A percentile compares a stretch with the other conserved stretches of the same genome.
Evolutionary conservation across 2,113 vertebrate species (phyloP).

Genomic region (Camelus bactrianus): DNA sequence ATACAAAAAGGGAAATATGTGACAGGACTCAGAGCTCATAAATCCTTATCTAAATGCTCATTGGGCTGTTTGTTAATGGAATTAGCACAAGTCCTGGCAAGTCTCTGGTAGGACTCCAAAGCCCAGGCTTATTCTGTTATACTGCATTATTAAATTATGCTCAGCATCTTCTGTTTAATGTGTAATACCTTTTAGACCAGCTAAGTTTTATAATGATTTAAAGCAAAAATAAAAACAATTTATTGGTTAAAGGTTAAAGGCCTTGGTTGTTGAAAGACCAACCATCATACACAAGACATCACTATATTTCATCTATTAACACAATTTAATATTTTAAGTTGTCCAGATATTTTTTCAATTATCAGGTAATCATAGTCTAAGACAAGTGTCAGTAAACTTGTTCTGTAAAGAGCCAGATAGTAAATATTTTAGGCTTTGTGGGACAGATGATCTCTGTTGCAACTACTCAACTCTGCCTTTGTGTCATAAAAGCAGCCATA

Average conservation of each 20-base stretch:
- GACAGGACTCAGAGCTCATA: not conserved
- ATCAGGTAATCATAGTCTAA: not conserved
- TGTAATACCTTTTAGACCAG: conserved; percentile 19
- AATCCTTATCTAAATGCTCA: not conserved
- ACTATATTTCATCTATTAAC: not conserved
- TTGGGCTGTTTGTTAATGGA: conserved; percentile 52
- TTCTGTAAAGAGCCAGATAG: not conserved
- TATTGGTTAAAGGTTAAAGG: not conserved
- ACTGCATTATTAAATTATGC: conserved; percentile 41
- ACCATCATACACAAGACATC: not conserved
- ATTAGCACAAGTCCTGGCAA: conserved; percentile 34
- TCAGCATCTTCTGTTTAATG: conserved; percentile 2
- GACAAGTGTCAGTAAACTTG: not conserved
- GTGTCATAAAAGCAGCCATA: not conserved
- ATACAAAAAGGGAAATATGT: not conserved
- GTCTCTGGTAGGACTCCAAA: conserved; percentile 33
- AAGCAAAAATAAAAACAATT: conserved; percentile 21
- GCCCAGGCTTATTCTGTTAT: not conserved
- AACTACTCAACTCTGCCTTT: not conserved
- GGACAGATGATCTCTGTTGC: not conserved
- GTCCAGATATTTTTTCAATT: not conserved
- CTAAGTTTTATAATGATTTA: conserved; percentile 8
- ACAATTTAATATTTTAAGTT: conserved; percentile 32
- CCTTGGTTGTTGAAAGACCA: not conserved
- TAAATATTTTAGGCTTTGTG: conserved; percentile 33